These are phyloP conservation scores for Chrysolophus pictus DNA, from an alignment of 2,797 vertebrate species.

Conservation along the genomic window DNA sequence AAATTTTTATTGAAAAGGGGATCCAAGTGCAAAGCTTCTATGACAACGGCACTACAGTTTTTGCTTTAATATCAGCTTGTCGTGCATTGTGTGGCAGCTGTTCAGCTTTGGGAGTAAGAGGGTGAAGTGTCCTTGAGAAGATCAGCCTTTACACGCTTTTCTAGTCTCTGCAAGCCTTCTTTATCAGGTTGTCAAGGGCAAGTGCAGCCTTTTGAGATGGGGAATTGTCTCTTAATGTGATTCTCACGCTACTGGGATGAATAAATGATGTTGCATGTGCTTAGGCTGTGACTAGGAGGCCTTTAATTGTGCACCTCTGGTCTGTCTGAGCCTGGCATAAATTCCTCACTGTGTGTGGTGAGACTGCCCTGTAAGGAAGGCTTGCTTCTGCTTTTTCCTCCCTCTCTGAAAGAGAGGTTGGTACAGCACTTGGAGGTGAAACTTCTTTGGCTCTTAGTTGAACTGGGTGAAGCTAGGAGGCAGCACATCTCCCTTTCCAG, in stretches of 20 bases:
- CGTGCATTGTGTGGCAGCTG: neutral
- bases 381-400: neutral
- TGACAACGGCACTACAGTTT: neutral
- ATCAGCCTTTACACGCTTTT: conserved; percentile 37
- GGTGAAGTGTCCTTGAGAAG: neutral
- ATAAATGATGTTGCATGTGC: neutral
- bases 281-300: neutral
- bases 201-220: neutral
- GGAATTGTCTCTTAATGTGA: neutral
- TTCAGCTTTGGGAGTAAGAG: neutral
- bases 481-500: neutral
- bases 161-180: conserved; percentile 38
- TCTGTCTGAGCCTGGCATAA: neutral
- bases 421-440: neutral
- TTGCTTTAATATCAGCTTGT: neutral
- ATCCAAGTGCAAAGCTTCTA: neutral
- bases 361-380: conserved; percentile 2
- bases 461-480: neutral
- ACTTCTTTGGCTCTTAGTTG: conserved; percentile 12
- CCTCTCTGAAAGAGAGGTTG: neutral
- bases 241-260: neutral
- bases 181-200: conserved; percentile 59
- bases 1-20: neutral
- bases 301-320: neutral
- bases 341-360: rapidly evolving